Conservation (phyloP, 2,888 invertebrate genomes). For the Chironomus riparius region DNA sequence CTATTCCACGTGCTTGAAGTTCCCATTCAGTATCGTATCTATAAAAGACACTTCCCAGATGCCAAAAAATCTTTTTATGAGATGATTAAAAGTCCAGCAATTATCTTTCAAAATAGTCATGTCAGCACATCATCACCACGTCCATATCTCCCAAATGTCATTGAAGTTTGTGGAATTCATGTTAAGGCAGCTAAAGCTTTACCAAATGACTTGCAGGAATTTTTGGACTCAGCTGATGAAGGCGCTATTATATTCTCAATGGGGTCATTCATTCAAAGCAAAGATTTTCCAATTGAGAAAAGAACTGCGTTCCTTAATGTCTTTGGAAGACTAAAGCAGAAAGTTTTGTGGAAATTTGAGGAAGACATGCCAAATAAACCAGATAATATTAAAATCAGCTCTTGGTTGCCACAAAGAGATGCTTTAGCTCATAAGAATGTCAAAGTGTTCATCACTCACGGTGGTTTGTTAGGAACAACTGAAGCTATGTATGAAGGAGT, state of each 20-base stretch:
- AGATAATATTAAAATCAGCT: slow-evolving; percentile 40
- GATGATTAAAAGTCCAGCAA: not conserved
- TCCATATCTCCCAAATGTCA: slow-evolving; percentile 15
- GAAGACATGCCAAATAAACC: slow-evolving; percentile 39
- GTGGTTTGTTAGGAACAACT: slow-evolving; percentile 62
- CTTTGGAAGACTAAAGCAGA: slow-evolving; percentile 43
- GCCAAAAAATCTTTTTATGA: slow-evolving; percentile 2
- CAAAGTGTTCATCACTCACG: slow-evolving; percentile 40
- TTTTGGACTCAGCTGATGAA: slow-evolving; percentile 41
- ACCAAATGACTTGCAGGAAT: slow-evolving; percentile 39
- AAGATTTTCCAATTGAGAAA: slow-evolving; percentile 37
- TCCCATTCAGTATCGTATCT: not conserved
- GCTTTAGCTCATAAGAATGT: slow-evolving; percentile 62
- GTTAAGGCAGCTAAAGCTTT: slow-evolving; percentile 1
- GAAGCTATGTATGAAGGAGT: slow-evolving; percentile 39
- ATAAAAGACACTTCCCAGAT: slow-evolving; percentile 28
- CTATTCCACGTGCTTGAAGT: not conserved
- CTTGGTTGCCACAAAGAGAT: slow-evolving; percentile 54
- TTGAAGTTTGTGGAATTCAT: slow-evolving; percentile 1
- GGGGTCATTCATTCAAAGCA: slow-evolving; percentile 43
- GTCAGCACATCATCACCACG: not conserved
- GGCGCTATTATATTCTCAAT: slow-evolving; percentile 47
- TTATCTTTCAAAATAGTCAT: not conserved
- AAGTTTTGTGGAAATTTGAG: slow-evolving; percentile 46
- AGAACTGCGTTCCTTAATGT: slow-evolving; percentile 38